A percentile compares a stretch with the other conserved stretches of the same genome.
phyloP scores from a whole-genome alignment of 1,140 invertebrate species.

The Leptestheria dahalacensis region DNA sequence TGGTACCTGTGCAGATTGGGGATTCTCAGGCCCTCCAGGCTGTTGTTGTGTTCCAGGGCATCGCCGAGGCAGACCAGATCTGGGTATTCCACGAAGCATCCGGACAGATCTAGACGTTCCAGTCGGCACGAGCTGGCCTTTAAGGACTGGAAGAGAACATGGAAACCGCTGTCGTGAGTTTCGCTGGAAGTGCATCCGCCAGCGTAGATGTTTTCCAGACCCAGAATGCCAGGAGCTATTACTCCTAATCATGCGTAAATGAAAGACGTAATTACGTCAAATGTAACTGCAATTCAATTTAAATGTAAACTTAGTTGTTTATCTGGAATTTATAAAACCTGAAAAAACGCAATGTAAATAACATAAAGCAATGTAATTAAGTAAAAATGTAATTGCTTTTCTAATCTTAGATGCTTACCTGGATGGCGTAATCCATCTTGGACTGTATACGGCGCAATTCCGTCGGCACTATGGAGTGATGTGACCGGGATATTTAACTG shows the following conservation, averaged over 20 bases:
- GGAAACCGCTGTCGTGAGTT: slow-evolving; percentile 9
- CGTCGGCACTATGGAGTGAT: too few relatives aligned
- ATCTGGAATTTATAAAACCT: too few relatives aligned
- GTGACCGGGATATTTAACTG: too few relatives aligned
- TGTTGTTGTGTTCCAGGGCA: neutral
- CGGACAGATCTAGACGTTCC: slow-evolving; percentile 7
- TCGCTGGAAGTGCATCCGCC: neutral
- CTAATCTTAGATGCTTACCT: neutral
- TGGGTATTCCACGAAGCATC: slow-evolving; percentile 1
- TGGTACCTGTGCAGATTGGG: slow-evolving; percentile 7
- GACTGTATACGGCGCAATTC: too few relatives aligned
- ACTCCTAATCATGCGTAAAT: too few relatives aligned
- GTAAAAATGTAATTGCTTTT: neutral
- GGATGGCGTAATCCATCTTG: neutral
- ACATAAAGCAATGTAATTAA: neutral
- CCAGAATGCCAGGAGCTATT: neutral
- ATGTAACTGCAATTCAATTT: too few relatives aligned
- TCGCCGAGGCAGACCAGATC: slow-evolving; percentile 13
- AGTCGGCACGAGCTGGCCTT: neutral
- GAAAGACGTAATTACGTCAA: too few relatives aligned
- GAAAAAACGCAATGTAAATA: neutral
- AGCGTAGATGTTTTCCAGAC: neutral
- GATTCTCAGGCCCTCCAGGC: neutral
- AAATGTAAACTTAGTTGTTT: too few relatives aligned
- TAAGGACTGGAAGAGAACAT: slow-evolving; percentile 5